phyloP scores from a whole-genome alignment of 2,888 invertebrate species.

The Cosmorhoe ocellata region DNA sequence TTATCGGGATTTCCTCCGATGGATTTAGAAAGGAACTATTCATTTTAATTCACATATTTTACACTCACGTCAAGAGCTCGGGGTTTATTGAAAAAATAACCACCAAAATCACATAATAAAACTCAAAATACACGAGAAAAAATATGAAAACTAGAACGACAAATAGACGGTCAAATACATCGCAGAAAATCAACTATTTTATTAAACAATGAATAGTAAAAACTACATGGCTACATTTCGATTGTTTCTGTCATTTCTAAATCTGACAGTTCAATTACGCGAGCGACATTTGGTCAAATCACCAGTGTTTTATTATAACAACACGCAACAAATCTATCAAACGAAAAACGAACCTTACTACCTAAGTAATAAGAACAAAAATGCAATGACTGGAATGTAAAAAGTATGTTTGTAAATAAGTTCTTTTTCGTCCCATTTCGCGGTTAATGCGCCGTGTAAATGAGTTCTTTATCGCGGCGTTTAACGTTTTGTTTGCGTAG shows the following conservation, averaged over 20 bases:
- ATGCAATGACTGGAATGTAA: constrained; percentile 27
- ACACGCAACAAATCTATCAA: constrained; percentile 17
- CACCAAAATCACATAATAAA: too few relatives aligned
- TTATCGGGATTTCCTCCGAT: too few relatives aligned
- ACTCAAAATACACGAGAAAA: too few relatives aligned
- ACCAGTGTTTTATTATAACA: constrained; percentile 55
- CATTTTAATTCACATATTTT: too few relatives aligned
- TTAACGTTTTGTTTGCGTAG: constrained; percentile 69
- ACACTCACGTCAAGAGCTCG: too few relatives aligned
- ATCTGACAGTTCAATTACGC: constrained; percentile 76
- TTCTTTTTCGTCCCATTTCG: constrained; percentile 73
- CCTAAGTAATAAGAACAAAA: constrained; percentile 32
- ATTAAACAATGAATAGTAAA: too few relatives aligned
- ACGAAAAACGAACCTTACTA: not conserved
- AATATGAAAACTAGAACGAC: too few relatives aligned
- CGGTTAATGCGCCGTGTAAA: constrained; percentile 78
- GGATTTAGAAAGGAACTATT: too few relatives aligned
- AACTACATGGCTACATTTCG: constrained; percentile 14
- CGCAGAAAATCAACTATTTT: too few relatives aligned
- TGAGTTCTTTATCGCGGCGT: constrained; percentile 77
- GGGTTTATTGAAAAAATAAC: too few relatives aligned
- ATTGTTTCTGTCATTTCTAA: constrained; percentile 59
- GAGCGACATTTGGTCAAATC: constrained; percentile 79
- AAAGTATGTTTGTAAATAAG: constrained; percentile 44
- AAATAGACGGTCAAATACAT: too few relatives aligned